Evolutionary conservation across 2,113 vertebrate species (phyloP).

Genomic region (Seriola aureovittata): DNA sequence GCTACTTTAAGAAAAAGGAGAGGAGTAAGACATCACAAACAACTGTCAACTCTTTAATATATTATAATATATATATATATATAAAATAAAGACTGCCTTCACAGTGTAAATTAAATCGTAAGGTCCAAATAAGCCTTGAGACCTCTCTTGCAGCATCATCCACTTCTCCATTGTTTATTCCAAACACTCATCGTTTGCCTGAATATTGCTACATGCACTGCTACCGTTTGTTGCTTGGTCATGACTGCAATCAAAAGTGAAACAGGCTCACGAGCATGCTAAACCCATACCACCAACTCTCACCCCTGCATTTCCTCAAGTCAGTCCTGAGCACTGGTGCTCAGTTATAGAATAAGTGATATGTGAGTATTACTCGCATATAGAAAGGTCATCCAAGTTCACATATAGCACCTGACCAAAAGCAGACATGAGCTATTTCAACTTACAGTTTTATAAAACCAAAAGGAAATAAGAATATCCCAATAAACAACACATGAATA

Average conservation of each 20-base stretch:
- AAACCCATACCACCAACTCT: not conserved
- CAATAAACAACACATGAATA: conserved; percentile 2
- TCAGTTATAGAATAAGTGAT: conserved; percentile 1
- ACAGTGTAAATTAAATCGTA: not conserved
- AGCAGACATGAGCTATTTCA: not conserved
- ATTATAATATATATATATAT: too few species aligned
- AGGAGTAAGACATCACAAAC: not conserved
- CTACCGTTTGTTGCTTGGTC: conserved; percentile 4
- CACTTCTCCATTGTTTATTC: conserved; percentile 1
- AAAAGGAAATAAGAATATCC: not conserved
- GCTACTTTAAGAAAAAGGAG: not conserved
- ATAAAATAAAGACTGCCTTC: too few species aligned
- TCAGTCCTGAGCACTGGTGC: not conserved
- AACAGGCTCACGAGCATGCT: not conserved
- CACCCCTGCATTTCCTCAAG: conserved; percentile 20
- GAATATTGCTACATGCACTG: conserved; percentile 12
- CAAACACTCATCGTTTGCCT: not conserved
- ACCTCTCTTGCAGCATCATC: not conserved
- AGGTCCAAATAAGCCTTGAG: not conserved
- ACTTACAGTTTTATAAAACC: not conserved
- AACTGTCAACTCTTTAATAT: not conserved
- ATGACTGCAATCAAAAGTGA: not conserved
- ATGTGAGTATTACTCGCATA: not conserved
- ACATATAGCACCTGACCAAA: conserved; percentile 2
- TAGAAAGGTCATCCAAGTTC: not conserved